Evolutionary conservation across 64 coral and sea anemone genomes (phyloP).

Genomic region (Montipora capricornis): DNA sequence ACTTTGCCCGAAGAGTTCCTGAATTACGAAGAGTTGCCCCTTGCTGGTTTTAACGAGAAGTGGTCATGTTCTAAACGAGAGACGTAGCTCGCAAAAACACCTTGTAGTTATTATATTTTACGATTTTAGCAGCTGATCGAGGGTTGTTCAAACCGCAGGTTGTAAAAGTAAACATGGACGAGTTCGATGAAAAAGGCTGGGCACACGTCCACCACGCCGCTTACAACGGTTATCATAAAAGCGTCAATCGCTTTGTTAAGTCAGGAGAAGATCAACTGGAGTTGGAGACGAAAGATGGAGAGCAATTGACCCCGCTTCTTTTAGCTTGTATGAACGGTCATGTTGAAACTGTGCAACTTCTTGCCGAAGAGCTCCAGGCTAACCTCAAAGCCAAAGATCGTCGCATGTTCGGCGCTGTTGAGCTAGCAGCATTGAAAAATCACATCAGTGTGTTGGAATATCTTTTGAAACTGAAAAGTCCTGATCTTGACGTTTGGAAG

Average conservation of each 20-base stretch:
- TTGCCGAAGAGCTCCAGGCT: constrained; percentile 80
- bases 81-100: background rate
- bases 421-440: constrained; percentile 70
- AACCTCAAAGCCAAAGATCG: constrained; percentile 88
- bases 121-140: background rate
- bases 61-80: background rate
- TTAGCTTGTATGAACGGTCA: constrained; percentile 86
- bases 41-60: background rate
- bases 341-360: constrained; percentile 87
- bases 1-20: background rate
- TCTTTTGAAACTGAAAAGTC: constrained; percentile 80
- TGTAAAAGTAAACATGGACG: constrained; percentile 78
- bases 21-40: background rate
- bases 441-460: constrained; percentile 83
- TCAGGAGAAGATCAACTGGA: constrained; percentile 88
- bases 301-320: constrained; percentile 81
- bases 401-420: constrained; percentile 61
- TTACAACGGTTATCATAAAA: constrained; percentile 93
- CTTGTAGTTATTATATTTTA: background rate
- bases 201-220: constrained; percentile 98
- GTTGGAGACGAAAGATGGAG: constrained; percentile 88
- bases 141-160: background rate
- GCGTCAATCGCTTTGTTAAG: constrained; percentile 90
- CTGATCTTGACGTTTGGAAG: constrained; percentile 79
- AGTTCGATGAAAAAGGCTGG: constrained; percentile 99